These are phyloP conservation scores for Muscicapa striata DNA, from an alignment of 2,797 vertebrate genomes.

Conservation along the genomic window DNA sequence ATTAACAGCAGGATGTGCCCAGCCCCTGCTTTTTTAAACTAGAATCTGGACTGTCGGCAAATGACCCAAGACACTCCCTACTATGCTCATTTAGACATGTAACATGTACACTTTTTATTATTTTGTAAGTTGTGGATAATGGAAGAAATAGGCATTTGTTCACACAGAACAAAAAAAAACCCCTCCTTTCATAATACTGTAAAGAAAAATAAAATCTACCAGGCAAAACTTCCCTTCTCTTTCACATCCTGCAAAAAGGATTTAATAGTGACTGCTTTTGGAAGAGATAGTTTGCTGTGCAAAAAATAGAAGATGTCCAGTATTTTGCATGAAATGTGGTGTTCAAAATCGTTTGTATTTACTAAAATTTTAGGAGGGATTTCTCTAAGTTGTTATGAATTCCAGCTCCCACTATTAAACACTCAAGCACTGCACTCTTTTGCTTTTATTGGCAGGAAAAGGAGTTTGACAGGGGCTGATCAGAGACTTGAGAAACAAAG, in stretches of 20 bases:
- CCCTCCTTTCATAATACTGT: neutral
- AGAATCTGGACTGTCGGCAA: neutral
- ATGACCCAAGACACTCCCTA: neutral
- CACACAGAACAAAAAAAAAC: neutral
- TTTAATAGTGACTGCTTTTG: neutral
- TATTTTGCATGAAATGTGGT: neutral
- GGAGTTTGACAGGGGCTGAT: neutral
- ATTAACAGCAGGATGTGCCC: neutral
- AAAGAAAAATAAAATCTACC: neutral
- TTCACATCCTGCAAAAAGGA: neutral
- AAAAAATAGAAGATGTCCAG: neutral
- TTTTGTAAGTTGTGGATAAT: neutral
- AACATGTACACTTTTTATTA: neutral
- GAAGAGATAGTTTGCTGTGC: neutral
- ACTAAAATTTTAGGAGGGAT: neutral
- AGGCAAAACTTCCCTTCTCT: neutral
- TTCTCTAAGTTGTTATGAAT: neutral
- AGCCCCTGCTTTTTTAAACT: neutral
- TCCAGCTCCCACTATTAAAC: neutral
- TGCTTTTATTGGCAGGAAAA: conserved; percentile 10
- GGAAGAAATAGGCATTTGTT: neutral
- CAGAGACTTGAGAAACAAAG: neutral
- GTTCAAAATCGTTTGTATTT: neutral
- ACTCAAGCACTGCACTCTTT: neutral
- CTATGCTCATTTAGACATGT: neutral